Evolutionary conservation across 2,113 vertebrate genomes (phyloP).

Genomic region (Cephalopterus ornatus): DNA sequence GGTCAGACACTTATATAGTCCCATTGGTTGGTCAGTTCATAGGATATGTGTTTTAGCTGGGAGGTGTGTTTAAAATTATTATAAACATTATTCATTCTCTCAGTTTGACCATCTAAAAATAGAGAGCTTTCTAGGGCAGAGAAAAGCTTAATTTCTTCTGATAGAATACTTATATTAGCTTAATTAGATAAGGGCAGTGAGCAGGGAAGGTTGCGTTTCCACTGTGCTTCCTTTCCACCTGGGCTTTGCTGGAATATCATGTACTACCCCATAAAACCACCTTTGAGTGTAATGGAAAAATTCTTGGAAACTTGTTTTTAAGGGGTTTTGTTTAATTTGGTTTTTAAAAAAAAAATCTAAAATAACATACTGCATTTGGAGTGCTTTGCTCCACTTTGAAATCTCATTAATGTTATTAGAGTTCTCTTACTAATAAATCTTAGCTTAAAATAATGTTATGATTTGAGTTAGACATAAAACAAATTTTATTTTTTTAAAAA

Average conservation of each 20-base stretch:
- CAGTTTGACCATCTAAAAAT: background rate
- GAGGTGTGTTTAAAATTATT: background rate
- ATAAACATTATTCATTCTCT: background rate
- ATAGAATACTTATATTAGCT: background rate
- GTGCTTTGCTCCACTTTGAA: background rate
- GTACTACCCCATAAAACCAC: background rate
- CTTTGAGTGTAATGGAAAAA: background rate
- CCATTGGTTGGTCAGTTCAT: background rate
- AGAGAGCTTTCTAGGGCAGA: conserved; percentile 23
- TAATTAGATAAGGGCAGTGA: background rate
- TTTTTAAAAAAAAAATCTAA: background rate
- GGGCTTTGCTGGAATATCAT: background rate
- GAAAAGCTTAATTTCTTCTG: conserved; percentile 3
- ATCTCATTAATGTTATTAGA: background rate
- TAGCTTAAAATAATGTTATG: background rate
- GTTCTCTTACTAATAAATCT: background rate
- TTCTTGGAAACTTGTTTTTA: background rate
- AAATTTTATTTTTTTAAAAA: background rate
- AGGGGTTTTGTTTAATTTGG: background rate
- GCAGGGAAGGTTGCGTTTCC: background rate
- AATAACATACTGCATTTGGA: background rate
- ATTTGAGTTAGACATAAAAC: background rate
- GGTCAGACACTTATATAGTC: background rate
- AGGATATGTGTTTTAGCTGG: background rate
- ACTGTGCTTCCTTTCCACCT: background rate